Base-by-base conservation (phyloP, 2,113 vertebrate species). In the Neogale vison region DNA sequence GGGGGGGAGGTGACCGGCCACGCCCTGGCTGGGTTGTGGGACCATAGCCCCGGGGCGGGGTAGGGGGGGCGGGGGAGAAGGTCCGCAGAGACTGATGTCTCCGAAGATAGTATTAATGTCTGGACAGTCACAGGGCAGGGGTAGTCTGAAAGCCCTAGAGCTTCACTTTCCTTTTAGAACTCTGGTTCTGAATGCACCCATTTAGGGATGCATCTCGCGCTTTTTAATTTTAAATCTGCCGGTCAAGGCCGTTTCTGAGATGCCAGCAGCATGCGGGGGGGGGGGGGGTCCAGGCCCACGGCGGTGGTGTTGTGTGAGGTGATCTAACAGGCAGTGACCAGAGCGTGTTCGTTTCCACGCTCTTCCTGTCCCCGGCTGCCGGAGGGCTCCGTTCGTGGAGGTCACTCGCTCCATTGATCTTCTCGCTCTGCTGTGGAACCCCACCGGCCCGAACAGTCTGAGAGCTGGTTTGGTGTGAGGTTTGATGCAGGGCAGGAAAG, bases 321-420 rank as follows among this genome's bases (percentile, higher is more conserved):
- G 13, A 61, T 65, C 93, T 72, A 72, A 95, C 92, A 72, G 79
- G 89, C 76, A 34, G 71, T 63, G 96, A 96, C 83, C 92, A 76
- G 86, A 95, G 86, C 98, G 92, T 97, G 42, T 98, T 98, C 97
- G 72, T 98, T 98, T 98, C 92, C 36, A 2, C 0, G 1, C 12
- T 67, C 57, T 55, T 65, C 34, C 39, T 82, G 47, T 65, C 74
- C 0, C 21, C 42, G 42, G 31, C 39, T 4, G 0, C 0, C 24
- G 15, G 39, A 24, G 11, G 55, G 55, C 81, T 67, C 21, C 2
- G 2, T 71, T 52, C 4, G 3, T 20, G 50, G 84, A 63, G 91
- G 34, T 81, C 55, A 1, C 88, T 95, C 2, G 79, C 72, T 92
- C 59, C 57, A 93, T 95, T 76, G 69, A 26, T 88, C 29, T 20